These are phyloP conservation scores for Spongilla lacustris DNA, from an alignment of 37 sponge, comb jelly and placozoan genomes.

Conservation along the genomic window DNA sequence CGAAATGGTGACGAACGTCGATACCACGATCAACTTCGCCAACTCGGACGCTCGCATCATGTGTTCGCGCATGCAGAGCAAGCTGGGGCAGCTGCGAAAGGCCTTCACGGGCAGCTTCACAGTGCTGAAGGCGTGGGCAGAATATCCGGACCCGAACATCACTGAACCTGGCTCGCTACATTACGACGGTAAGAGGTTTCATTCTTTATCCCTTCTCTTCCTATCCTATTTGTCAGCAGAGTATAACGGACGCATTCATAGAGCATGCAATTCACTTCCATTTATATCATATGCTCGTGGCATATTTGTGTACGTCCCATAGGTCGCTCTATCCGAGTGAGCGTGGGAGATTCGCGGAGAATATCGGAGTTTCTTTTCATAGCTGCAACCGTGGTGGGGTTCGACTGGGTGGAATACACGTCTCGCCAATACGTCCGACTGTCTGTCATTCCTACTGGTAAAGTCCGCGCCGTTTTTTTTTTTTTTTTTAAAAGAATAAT, in stretches of 20 bases:
- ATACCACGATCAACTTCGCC: slow-evolving; percentile 31
- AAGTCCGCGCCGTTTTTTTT: too few relatives aligned
- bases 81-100: slow-evolving; percentile 22
- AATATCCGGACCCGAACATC: slow-evolving; percentile 11
- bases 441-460: slow-evolving; percentile 66
- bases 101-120: slow-evolving; percentile 14
- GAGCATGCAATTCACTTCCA: too few relatives aligned
- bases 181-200: slow-evolving; percentile 56
- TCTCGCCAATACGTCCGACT: slow-evolving; percentile 17
- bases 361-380: slow-evolving; percentile 14
- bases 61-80: slow-evolving; percentile 63
- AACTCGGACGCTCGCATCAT: slow-evolving; percentile 52
- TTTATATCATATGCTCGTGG: too few relatives aligned
- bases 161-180: slow-evolving; percentile 45
- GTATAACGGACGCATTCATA: too few relatives aligned
- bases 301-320: too few relatives aligned
- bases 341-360: not conserved
- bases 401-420: slow-evolving; percentile 74
- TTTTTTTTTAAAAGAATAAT: too few relatives aligned
- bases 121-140: slow-evolving; percentile 54
- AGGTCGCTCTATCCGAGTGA: slow-evolving; percentile 73
- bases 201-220: too few relatives aligned
- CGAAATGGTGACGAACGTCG: slow-evolving; percentile 53
- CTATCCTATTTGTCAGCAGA: too few relatives aligned
- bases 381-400: slow-evolving; percentile 57